Evolutionary conservation across 1,140 invertebrate genomes (phyloP), one percentile per base, ranked within the genome.

Genomic region (Cydia pomonella): DNA sequence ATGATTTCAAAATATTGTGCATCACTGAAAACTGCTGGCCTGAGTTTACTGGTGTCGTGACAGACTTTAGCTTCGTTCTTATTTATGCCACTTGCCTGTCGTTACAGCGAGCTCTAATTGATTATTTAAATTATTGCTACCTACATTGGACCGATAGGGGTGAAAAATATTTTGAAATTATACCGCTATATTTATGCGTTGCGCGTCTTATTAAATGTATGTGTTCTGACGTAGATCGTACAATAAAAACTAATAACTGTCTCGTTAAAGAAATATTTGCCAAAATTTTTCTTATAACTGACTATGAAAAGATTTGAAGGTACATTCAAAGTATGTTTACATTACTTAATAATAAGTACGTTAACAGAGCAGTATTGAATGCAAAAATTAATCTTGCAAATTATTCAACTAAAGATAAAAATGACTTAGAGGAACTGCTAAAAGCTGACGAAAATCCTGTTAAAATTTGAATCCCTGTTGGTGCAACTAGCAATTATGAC

Each of bases 121-220:
- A 38, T 18, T 71, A 71, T 38, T 44, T 71, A n/a, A 71, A 71
- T 71, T 38, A 71, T n/a, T 41, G 29, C 6, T 71, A 6, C 13
- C 38, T 38, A 18, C 16, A 38, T 29, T n/a, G 38, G 29, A 71
- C 38, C 12, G 29, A 38, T n/a, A 7, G 16, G 5, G 13, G 25
- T 16, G 33, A 18, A 1, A 41, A 16, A 33, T 1, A 27, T 13
- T 38, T 38, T 38, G 66, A 21, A 18, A 5, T 38, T 3, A 38
- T 12, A 18, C 66, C 66, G 4, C n/a, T 71, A n/a, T 71, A 71
- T 71, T 44, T 71, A 38, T 71, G 66, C 27, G 66, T 71, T 16
- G 66, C 66, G 3, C 66, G 41, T 71, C 18, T 71, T 3, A 71
- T 71, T 18, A 71, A 71, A 18, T 71, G 66, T n/a, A 21, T 38